A percentile compares a stretch with the other conserved stretches of the same genome.
These are phyloP conservation scores for Caenorhabditis macrosperma DNA, from an alignment of 2,888 invertebrate species.

Conservation along the genomic window DNA sequence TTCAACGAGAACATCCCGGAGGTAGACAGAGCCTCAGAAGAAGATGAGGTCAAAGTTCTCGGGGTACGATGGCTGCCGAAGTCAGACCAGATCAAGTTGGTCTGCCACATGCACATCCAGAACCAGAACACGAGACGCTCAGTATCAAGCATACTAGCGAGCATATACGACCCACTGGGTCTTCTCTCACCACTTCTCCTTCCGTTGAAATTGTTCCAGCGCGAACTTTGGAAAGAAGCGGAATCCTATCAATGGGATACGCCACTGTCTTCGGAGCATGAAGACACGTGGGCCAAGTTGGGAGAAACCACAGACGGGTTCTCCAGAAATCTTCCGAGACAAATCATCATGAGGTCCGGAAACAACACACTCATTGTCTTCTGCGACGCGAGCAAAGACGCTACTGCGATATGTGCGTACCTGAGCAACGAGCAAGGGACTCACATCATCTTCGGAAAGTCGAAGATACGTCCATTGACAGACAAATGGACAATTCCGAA, in stretches of 20 bases:
- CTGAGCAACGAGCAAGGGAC: too few relatives aligned
- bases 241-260: constrained; percentile 23
- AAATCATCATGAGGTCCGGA: not conserved
- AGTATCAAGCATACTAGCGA: too few relatives aligned
- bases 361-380: constrained; percentile 15
- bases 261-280: not conserved
- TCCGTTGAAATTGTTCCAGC: constrained; percentile 71
- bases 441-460: too few relatives aligned
- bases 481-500: too few relatives aligned
- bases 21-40: not conserved
- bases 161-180: constrained; percentile 79
- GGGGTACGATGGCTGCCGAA: constrained; percentile 22
- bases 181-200: constrained; percentile 69
- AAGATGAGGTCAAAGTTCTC: constrained; percentile 10
- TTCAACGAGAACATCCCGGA: constrained; percentile 3
- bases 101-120: too few relatives aligned
- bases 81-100: too few relatives aligned
- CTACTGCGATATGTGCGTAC: too few relatives aligned
- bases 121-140: too few relatives aligned
- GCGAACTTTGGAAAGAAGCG: constrained; percentile 75
- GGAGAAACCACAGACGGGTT: not conserved
- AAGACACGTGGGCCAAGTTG: not conserved
- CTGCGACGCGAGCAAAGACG: too few relatives aligned
- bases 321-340: not conserved
- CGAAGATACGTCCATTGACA: too few relatives aligned